Evolutionary conservation across 2,888 invertebrate genomes (phyloP).

Genomic region (Lochmaea capreae): DNA sequence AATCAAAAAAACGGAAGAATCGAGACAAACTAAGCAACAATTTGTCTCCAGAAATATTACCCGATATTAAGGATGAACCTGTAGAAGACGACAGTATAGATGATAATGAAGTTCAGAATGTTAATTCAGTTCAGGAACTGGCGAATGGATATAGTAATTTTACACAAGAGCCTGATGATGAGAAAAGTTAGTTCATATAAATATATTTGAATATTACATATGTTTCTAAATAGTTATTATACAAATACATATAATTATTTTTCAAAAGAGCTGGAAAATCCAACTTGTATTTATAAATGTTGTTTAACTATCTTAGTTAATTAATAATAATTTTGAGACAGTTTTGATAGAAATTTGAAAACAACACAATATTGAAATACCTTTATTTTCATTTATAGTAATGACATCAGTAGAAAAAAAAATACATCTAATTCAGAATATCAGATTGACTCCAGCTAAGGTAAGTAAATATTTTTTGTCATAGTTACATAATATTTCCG

Average conservation of each 20-base stretch:
- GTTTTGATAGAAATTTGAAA: not conserved
- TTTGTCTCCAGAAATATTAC: conserved; percentile 15
- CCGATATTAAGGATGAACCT: not conserved
- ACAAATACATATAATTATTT: no score
- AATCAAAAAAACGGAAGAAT: conserved; percentile 11
- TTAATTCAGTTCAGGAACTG: not conserved
- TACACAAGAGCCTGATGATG: not conserved
- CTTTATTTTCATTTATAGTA: conserved; percentile 17
- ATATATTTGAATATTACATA: not conserved
- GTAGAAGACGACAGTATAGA: not conserved
- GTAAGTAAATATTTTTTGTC: conserved; percentile 2
- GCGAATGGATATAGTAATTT: not conserved
- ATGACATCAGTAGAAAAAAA: conserved; percentile 28
- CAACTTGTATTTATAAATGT: no score
- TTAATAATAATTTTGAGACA: not conserved
- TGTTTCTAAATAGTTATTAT: no score
- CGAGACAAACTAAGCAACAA: not conserved
- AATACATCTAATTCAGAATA: conserved; percentile 18
- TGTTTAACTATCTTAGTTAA: not conserved
- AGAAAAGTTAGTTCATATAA: not conserved
- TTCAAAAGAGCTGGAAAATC: no score
- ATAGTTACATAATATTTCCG: no score
- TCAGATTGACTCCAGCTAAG: conserved; percentile 24
- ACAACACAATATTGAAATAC: not conserved
- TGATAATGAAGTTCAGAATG: not conserved